These are phyloP conservation scores for Nebria ingens DNA, from an alignment of 1,140 invertebrate genomes.

Conservation along the genomic window DNA sequence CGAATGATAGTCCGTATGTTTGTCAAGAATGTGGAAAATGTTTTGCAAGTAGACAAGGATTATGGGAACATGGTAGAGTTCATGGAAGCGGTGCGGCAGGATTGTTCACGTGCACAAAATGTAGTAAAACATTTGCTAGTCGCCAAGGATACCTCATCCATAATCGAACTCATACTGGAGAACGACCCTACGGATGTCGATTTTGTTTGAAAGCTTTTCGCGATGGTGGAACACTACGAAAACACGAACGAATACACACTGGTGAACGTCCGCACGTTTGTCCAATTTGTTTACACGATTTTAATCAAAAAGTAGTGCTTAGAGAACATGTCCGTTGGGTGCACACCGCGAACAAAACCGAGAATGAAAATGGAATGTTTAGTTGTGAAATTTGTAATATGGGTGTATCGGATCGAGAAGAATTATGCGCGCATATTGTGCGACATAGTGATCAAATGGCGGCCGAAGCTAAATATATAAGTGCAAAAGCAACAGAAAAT, in stretches of 20 bases:
- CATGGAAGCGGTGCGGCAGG: conserved; percentile 35
- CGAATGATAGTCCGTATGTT: conserved; percentile 36
- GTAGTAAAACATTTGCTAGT: conserved; percentile 40
- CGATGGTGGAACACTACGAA: conserved; percentile 45
- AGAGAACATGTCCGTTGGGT: conserved; percentile 42
- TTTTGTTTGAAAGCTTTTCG: conserved; percentile 73
- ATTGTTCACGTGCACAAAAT: conserved; percentile 46
- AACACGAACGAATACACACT: conserved; percentile 52
- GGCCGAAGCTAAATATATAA: background rate
- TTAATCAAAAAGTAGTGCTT: conserved; percentile 44
- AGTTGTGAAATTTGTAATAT: conserved; percentile 35
- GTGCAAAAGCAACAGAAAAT: background rate
- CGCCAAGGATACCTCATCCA: conserved; percentile 62
- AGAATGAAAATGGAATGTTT: conserved; percentile 32
- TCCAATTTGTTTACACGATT: conserved; percentile 48
- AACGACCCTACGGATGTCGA: conserved; percentile 57
- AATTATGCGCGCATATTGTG: conserved; percentile 41
- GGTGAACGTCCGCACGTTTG: conserved; percentile 57
- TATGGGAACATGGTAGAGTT: conserved; percentile 40
- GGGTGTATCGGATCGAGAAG: conserved; percentile 36
- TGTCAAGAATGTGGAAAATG: conserved; percentile 39
- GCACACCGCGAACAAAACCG: conserved; percentile 36
- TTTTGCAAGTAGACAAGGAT: conserved; percentile 38
- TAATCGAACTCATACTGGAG: conserved; percentile 46
- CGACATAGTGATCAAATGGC: conserved; percentile 40